These are phyloP conservation scores for Napeogenes sylphis DNA, from an alignment of 2,888 invertebrate genomes.

Conservation along the genomic window DNA sequence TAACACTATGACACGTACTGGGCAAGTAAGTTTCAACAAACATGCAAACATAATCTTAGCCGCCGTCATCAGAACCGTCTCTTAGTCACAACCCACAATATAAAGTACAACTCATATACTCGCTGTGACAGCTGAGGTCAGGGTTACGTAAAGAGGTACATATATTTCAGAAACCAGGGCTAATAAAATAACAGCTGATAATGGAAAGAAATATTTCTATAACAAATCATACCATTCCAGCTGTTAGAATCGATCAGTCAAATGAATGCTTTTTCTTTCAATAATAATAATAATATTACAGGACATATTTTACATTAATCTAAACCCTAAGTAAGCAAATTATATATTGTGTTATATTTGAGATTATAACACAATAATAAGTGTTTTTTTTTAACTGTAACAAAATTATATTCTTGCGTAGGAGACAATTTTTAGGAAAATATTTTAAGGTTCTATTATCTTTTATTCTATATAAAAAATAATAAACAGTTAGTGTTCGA, in stretches of 20 bases:
- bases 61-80: no score
- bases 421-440: no score
- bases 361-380: neutral
- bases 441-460: no score
- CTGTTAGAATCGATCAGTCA: constrained; percentile 28
- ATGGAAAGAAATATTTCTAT: constrained; percentile 38
- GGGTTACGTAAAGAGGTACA: constrained; percentile 47
- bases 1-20: no score
- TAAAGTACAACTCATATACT: neutral
- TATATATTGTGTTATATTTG: no score
- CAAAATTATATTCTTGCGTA: no score
- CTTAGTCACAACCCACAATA: no score
- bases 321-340: no score
- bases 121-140: constrained; percentile 37
- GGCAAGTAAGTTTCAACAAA: no score
- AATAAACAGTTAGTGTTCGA: constrained; percentile 26
- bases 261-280: constrained; percentile 25
- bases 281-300: constrained; percentile 5
- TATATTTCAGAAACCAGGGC: constrained; percentile 48
- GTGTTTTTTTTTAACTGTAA: no score
- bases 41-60: no score
- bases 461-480: neutral
- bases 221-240: constrained; percentile 35
- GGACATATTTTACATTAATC: no score
- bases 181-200: constrained; percentile 38